These are phyloP conservation scores for Lepidurus couesii DNA, from an alignment of 1,140 invertebrate species.

Conservation along the genomic window DNA sequence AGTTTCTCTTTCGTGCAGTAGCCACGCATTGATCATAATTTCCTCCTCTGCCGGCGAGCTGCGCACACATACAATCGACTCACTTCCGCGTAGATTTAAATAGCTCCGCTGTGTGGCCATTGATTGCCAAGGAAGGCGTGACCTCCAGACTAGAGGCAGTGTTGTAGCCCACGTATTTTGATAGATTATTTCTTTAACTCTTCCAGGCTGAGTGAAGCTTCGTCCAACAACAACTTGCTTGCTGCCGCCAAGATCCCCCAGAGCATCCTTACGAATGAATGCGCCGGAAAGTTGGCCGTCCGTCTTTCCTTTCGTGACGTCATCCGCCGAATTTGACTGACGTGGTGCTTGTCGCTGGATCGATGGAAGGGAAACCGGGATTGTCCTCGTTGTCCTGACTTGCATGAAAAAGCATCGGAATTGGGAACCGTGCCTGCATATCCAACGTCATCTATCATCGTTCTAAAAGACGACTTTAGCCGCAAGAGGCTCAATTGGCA, in stretches of 20 bases:
- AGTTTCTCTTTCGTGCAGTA: not conserved
- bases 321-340: not conserved
- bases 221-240: no score
- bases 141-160: not conserved
- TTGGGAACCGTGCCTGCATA: not conserved
- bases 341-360: not conserved
- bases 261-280: not conserved
- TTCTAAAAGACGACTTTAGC: not conserved
- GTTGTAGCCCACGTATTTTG: not conserved
- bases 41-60: slow-evolving; percentile 20
- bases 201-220: not conserved
- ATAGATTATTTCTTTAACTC: not conserved
- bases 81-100: slow-evolving; percentile 19
- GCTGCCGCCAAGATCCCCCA: no score
- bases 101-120: not conserved
- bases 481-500: not conserved
- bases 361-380: not conserved
- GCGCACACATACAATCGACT: slow-evolving; percentile 18
- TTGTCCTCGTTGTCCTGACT: slow-evolving; percentile 2
- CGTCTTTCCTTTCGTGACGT: not conserved
- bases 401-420: not conserved
- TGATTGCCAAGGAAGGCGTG: slow-evolving; percentile 17
- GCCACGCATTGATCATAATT: slow-evolving; percentile 10
- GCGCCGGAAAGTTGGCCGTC: not conserved
- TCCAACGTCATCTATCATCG: slow-evolving; percentile 7